Evolutionary conservation across 2,797 vertebrate genomes (phyloP), one percentile per base, ranked within the genome.

Genomic region (Takifugu ocellatus): DNA sequence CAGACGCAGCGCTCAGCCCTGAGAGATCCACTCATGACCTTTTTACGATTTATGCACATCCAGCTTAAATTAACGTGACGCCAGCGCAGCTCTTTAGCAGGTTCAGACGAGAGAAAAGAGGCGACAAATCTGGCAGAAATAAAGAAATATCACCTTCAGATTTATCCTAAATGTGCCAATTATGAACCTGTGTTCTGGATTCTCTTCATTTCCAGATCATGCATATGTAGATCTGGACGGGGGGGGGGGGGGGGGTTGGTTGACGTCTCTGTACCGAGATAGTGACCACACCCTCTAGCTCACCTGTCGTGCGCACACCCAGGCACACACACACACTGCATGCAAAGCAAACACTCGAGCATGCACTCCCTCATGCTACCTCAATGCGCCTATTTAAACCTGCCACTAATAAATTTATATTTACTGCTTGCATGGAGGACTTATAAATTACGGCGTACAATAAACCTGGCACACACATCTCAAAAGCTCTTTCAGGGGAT

Each of bases 401-500:
- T 83, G 79, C 80, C 80, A 82, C 86, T 89, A 90, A 91, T 90
- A 90, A 89, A 90, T 91, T 83, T 86, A 87, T 90, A 90, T 92
- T 92, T 92, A 90, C 85, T 81, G 88, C 90, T 92, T 91, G 91
- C 92, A 93, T 93, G 93, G 92, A 93, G 92, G 93, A 93, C 92
- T 93, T 92, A 93, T 95, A 95, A 95, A 93, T 93, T 91, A 95
- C 93, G 91, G 90, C 90, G 72, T 79, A 91, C 87, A 90, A 90
- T 91, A 92, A 91, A 92, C 81, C 88, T 90, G 89, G 89, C 90
- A 90, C 84, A 77, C 81, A 75, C 81, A 75, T 90, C 88, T 90
- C 84, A 81, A 88, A 87, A 88, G 88, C 89, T 90, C 88, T 92
- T 90, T 88, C 84, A 90, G 86, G 71, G 83, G 86, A 88, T 90